A percentile compares a stretch with the other conserved stretches of the same genome.
Evolutionary conservation across 1,140 invertebrate genomes (phyloP).

Genomic region (Calliphora vicina): DNA sequence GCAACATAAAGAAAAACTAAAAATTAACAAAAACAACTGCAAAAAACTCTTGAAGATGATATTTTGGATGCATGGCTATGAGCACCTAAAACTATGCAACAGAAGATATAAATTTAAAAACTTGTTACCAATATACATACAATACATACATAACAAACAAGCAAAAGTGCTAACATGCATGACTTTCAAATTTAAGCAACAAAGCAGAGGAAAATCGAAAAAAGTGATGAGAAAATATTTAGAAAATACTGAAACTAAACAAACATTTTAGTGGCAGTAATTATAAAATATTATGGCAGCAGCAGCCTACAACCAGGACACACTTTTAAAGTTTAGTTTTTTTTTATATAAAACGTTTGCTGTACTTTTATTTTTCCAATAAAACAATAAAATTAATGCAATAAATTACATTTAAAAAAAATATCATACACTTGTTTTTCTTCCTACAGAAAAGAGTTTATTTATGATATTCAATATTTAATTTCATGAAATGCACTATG

Average conservation of each 20-base stretch:
- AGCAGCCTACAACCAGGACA: not conserved
- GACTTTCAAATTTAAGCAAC: not conserved
- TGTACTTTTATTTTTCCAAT: not conserved
- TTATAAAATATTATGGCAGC: not conserved
- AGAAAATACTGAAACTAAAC: not conserved
- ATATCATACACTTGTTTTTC: no score
- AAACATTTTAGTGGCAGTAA: not conserved
- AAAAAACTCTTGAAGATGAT: not conserved
- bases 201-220: not conserved
- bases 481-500: not conserved
- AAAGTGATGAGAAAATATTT: no score
- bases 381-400: not conserved
- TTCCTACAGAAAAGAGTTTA: no score
- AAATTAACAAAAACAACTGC: not conserved
- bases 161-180: not conserved
- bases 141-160: no score
- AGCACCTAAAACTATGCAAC: not conserved
- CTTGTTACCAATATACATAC: not conserved
- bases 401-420: not conserved
- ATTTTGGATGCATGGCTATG: not conserved
- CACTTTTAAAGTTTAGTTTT: not conserved
- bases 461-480: no score
- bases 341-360: not conserved
- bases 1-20: not conserved
- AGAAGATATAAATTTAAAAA: not conserved